These are phyloP conservation scores for Brenthis hecate DNA, from an alignment of 2,888 invertebrate genomes.

Conservation along the genomic window DNA sequence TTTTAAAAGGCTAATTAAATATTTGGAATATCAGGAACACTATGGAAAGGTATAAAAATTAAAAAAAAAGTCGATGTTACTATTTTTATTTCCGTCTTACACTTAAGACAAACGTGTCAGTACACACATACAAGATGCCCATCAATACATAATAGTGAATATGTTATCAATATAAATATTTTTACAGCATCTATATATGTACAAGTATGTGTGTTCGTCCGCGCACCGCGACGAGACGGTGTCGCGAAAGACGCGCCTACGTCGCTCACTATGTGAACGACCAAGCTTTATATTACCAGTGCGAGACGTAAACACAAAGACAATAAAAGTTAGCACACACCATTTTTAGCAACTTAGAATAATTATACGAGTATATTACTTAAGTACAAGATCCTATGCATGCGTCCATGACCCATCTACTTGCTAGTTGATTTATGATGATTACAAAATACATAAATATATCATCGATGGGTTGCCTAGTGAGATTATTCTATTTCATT, in stretches of 20 bases:
- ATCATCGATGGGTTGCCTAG: too few species aligned
- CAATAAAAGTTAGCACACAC: background rate
- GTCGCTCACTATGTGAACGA: conserved; percentile 68
- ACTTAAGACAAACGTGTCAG: conserved; percentile 70
- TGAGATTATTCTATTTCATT: too few species aligned
- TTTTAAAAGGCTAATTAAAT: too few species aligned
- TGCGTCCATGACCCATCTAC: too few species aligned
- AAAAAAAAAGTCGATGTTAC: conserved; percentile 69
- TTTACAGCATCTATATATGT: conserved; percentile 79
- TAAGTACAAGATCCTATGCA: too few species aligned
- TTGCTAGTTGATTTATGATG: too few species aligned
- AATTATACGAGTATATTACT: too few species aligned
- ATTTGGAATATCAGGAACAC: background rate
- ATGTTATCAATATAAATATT: conserved; percentile 72
- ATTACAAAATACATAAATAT: too few species aligned
- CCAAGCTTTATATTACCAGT: conserved; percentile 49
- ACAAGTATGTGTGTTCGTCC: conserved; percentile 68
- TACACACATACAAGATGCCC: conserved; percentile 76
- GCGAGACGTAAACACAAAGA: background rate
- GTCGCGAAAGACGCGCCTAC: conserved; percentile 46
- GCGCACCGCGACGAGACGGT: conserved; percentile 21
- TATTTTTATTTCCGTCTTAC: conserved; percentile 77
- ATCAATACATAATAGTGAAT: conserved; percentile 61
- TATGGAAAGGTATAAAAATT: conserved; percentile 47
- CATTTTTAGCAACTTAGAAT: background rate